A percentile compares a stretch with the other conserved stretches of the same genome.
Conservation (phyloP, 2,113 vertebrate species). For the Lagopus leucura region DNA sequence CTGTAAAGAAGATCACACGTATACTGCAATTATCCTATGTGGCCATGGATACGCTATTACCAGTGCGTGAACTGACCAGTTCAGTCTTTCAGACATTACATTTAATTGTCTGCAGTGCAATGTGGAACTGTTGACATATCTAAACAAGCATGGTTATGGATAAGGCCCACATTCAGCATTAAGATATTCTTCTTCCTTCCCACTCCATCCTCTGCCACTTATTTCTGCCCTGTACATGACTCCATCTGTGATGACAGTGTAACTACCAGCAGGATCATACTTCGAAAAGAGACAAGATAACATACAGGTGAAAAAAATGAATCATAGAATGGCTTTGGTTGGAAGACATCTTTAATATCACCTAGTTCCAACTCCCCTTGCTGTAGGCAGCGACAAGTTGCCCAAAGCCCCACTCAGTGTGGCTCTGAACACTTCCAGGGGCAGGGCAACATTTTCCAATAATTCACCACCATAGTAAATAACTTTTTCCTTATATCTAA, state of each 20-base stretch:
- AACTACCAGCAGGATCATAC: not conserved
- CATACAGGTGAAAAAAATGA: not conserved
- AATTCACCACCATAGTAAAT: not conserved
- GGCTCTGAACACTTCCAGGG: not conserved
- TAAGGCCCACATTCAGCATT: not conserved
- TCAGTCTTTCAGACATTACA: not conserved
- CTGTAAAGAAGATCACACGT: not conserved
- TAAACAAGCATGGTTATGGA: not conserved
- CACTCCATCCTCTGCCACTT: rapidly evolving
- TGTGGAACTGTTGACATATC: rapidly evolving
- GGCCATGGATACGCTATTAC: not conserved
- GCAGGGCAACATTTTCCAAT: not conserved
- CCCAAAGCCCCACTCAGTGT: not conserved
- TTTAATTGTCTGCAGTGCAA: not conserved
- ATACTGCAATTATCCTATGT: not conserved
- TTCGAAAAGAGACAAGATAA: not conserved
- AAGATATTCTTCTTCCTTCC: not conserved
- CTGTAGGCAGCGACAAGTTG: not conserved
- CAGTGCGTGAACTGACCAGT: not conserved
- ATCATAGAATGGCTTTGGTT: not conserved
- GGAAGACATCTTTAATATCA: not conserved
- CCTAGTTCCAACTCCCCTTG: not conserved
- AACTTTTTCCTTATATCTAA: not conserved
- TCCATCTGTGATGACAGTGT: not conserved
- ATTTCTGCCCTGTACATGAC: not conserved